These are phyloP conservation scores for Odontomyia ornata DNA, from an alignment of 2,888 invertebrate species.

Conservation along the genomic window DNA sequence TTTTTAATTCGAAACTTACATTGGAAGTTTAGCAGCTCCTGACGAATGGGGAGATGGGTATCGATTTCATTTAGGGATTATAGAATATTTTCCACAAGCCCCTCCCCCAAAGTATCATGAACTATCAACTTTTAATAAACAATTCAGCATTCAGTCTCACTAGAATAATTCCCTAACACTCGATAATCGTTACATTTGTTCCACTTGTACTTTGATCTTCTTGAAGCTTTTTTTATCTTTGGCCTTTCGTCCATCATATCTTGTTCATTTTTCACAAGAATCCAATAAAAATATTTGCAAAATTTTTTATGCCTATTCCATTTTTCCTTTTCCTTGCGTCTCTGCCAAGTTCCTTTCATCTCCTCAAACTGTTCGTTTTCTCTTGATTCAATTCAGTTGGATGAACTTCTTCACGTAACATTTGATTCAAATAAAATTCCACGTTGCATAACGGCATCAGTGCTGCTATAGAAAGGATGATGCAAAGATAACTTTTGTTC, in stretches of 20 bases:
- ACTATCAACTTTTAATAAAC: too few species aligned
- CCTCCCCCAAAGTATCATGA: too few species aligned
- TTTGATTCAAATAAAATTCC: conserved; percentile 11
- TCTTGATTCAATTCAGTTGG: neutral
- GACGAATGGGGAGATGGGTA: too few species aligned
- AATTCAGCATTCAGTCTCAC: too few species aligned
- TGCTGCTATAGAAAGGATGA: neutral
- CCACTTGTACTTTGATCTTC: neutral
- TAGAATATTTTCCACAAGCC: too few species aligned
- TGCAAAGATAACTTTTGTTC: neutral
- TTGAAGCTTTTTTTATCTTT: neutral
- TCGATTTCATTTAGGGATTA: too few species aligned
- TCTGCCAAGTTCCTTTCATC: neutral
- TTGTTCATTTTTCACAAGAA: neutral
- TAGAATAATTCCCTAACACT: too few species aligned
- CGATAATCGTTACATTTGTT: neutral
- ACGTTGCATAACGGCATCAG: neutral
- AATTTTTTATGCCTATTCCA: neutral
- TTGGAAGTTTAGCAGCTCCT: too few species aligned
- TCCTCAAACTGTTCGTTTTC: neutral
- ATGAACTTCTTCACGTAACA: conserved; percentile 7
- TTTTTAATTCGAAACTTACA: too few species aligned
- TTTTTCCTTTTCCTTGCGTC: neutral
- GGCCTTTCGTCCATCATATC: neutral
- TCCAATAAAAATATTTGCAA: conserved; percentile 8